Evolutionary conservation across 2,888 invertebrate species (phyloP).

Genomic region (Cancer borealis): DNA sequence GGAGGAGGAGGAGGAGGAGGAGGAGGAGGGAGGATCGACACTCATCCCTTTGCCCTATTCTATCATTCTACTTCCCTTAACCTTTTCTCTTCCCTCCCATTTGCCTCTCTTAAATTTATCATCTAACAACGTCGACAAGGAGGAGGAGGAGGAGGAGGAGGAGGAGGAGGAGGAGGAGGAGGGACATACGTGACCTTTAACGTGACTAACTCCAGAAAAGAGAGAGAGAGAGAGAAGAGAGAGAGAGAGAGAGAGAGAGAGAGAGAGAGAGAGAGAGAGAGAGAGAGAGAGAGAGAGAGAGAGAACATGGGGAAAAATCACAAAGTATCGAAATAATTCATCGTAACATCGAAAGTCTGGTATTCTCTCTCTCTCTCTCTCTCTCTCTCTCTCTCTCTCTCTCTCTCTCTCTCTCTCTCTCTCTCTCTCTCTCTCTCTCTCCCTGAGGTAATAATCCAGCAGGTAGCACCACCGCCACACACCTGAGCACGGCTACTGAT

Average conservation of each 20-base stretch:
- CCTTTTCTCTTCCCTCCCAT: neutral
- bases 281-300: conserved; percentile 20
- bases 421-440: conserved; percentile 20
- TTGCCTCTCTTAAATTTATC: neutral
- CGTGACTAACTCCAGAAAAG: neutral
- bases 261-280: conserved; percentile 20
- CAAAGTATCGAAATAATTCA: neutral
- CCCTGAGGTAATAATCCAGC: too few relatives aligned
- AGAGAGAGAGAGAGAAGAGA: neutral
- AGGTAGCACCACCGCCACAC: too few relatives aligned
- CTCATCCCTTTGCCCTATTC: neutral
- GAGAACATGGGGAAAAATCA: neutral
- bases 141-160: neutral
- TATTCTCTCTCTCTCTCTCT: neutral
- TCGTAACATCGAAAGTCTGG: neutral
- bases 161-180: neutral
- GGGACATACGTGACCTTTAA: neutral
- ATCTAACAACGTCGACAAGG: neutral
- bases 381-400: conserved; percentile 14
- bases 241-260: conserved; percentile 14
- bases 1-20: conserved; percentile 30
- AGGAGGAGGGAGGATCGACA: neutral
- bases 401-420: conserved; percentile 20
- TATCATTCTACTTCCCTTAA: neutral
- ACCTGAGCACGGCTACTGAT: neutral